phyloP scores from a whole-genome alignment of 2,797 vertebrate species.

The Epinephelus malabaricus region DNA sequence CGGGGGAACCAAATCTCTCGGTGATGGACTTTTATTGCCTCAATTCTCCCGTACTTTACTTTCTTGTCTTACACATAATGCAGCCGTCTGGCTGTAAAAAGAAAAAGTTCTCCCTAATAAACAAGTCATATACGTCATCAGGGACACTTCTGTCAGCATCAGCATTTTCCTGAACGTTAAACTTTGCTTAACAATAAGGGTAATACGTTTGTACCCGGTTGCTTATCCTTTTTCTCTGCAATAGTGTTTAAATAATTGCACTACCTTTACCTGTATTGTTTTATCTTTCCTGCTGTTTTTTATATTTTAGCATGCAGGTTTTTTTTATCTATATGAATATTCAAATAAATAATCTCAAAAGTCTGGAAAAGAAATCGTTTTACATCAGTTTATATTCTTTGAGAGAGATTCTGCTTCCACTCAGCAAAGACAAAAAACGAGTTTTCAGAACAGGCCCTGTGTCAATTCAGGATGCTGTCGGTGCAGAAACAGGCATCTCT shows the following conservation, averaged over 20 bases:
- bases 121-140: not conserved
- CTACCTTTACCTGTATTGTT: too few relatives aligned
- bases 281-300: too few relatives aligned
- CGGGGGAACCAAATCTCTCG: not conserved
- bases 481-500: slow-evolving; percentile 3
- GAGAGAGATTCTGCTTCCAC: not conserved
- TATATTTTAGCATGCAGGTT: too few relatives aligned
- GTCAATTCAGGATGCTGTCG: slow-evolving; percentile 13
- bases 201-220: too few relatives aligned
- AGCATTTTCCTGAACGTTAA: not conserved
- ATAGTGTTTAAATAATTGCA: not conserved
- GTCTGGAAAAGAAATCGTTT: not conserved
- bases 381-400: not conserved
- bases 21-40: not conserved
- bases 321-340: too few relatives aligned
- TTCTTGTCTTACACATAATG: too few relatives aligned
- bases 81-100: too few relatives aligned
- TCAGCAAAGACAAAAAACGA: not conserved
- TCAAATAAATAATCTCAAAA: too few relatives aligned
- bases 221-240: not conserved
- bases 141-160: not conserved
- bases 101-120: not conserved
- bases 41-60: not conserved
- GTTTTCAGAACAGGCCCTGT: not conserved
- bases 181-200: not conserved